A percentile compares a stretch with the other conserved stretches of the same genome.
phyloP scores from a whole-genome alignment of 2,888 invertebrate genomes.

The Phymatocera aterrima region DNA sequence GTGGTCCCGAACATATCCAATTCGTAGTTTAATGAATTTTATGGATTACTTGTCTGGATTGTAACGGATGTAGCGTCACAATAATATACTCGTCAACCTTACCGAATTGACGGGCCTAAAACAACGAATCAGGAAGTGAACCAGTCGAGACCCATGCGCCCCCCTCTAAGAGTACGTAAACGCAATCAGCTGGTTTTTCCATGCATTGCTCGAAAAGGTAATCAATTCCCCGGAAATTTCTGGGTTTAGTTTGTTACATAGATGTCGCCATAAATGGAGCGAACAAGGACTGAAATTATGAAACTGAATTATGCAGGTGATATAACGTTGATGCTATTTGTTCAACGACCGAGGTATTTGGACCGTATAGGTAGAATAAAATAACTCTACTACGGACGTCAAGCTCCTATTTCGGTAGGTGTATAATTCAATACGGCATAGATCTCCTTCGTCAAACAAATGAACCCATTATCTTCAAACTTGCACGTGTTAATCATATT shows the following conservation, averaged over 20 bases:
- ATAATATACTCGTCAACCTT: background rate
- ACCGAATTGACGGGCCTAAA: background rate
- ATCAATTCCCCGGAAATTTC: background rate
- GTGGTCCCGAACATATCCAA: background rate
- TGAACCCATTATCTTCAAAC: constrained; percentile 2
- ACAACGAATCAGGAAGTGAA: background rate
- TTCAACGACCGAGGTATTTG: background rate
- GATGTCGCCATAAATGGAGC: background rate
- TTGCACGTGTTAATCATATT: background rate
- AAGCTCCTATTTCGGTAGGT: background rate
- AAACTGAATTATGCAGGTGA: background rate
- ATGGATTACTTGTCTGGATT: background rate
- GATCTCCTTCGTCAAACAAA: background rate
- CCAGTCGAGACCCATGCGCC: background rate
- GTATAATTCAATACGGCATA: background rate
- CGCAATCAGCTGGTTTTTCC: background rate
- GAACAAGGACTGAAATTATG: background rate
- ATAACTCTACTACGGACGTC: background rate
- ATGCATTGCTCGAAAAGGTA: background rate
- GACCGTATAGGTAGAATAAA: background rate
- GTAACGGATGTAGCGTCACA: background rate
- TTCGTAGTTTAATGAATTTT: background rate
- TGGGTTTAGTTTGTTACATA: background rate
- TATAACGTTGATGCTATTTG: background rate
- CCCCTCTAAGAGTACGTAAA: background rate